A percentile compares a stretch with the other conserved stretches of the same genome.
phyloP scores from a whole-genome alignment of 2,797 vertebrate genomes.

The Thaleichthys pacificus region DNA sequence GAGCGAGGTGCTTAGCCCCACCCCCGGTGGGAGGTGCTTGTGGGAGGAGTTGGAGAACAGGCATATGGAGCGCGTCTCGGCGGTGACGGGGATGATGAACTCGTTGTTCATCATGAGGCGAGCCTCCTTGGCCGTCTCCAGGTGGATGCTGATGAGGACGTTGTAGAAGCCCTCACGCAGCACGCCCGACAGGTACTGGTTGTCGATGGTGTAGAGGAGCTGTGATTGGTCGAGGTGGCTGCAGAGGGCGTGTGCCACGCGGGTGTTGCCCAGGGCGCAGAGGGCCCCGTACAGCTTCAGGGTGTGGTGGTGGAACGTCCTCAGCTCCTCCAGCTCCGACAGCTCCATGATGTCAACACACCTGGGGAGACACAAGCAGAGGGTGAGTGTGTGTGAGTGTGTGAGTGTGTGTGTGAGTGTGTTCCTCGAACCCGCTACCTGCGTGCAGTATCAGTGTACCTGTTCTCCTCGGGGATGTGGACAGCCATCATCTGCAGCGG shows the following conservation, averaged over 20 bases:
- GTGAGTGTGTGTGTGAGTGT: neutral
- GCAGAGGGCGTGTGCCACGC: constrained; percentile 93
- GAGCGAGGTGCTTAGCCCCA: constrained; percentile 89
- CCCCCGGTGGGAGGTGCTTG: constrained; percentile 88
- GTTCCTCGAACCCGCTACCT: neutral
- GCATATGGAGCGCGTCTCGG: constrained; percentile 87
- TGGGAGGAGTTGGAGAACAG: constrained; percentile 89
- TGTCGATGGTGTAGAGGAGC: constrained; percentile 92
- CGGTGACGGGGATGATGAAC: constrained; percentile 96
- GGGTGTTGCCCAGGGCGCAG: constrained; percentile 93
- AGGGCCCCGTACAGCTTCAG: constrained; percentile 94
- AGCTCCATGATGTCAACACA: constrained; percentile 95
- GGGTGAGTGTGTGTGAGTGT: neutral
- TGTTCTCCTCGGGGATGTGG: constrained; percentile 97
- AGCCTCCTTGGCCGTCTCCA: constrained; percentile 90
- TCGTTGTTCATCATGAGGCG: constrained; percentile 99
- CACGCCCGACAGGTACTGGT: constrained; percentile 92
- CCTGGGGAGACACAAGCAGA: constrained; percentile 61
- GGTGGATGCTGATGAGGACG: constrained; percentile 93
- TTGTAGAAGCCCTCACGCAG: constrained; percentile 93
- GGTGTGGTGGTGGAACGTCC: constrained; percentile 94
- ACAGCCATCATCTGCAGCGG: constrained; percentile 97
- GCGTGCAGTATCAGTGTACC: constrained; percentile 75
- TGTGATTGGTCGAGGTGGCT: constrained; percentile 95
- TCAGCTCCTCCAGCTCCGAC: constrained; percentile 91